Percentiles rank a stretch among this genome's conserved stretches.
Evolutionary conservation across 1,140 invertebrate genomes (phyloP).

Genomic region (Ctenoplectra terminalis): DNA sequence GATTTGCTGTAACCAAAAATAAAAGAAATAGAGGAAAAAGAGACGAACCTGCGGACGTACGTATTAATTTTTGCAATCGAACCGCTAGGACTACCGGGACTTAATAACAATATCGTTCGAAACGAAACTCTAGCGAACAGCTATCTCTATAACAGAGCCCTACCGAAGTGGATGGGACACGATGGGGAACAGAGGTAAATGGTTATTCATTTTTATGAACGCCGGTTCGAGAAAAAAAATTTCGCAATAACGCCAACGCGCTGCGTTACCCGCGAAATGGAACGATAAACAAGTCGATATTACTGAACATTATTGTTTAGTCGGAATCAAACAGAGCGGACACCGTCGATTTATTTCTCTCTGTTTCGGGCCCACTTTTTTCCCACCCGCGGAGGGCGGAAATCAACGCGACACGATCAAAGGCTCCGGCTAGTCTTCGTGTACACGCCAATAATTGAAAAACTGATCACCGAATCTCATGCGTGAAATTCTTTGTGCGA

Average conservation of each 20-base stretch:
- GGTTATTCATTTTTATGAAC: conserved; percentile 59
- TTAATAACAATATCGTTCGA: conserved; percentile 37
- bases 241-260: conserved; percentile 30
- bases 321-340: conserved; percentile 45
- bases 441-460: conserved; percentile 53
- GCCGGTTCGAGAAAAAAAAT: conserved; percentile 27
- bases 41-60: no score
- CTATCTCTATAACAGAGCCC: conserved; percentile 20
- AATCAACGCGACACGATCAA: conserved; percentile 55
- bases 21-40: not conserved
- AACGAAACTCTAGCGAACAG: conserved; percentile 4
- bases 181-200: not conserved
- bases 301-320: conserved; percentile 60
- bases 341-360: conserved; percentile 42
- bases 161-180: conserved; percentile 7
- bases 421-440: conserved; percentile 36
- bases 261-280: conserved; percentile 1
- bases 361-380: not conserved
- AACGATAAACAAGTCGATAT: conserved; percentile 60
- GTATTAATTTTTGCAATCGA: not conserved
- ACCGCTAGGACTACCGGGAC: not conserved
- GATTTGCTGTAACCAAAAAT: not conserved
- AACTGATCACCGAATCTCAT: conserved; percentile 56
- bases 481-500: conserved; percentile 49
- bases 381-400: not conserved